Evolutionary conservation across 2,888 invertebrate genomes (phyloP), one percentile per base, ranked within the genome.

Genomic region (Eurytoma californica): DNA sequence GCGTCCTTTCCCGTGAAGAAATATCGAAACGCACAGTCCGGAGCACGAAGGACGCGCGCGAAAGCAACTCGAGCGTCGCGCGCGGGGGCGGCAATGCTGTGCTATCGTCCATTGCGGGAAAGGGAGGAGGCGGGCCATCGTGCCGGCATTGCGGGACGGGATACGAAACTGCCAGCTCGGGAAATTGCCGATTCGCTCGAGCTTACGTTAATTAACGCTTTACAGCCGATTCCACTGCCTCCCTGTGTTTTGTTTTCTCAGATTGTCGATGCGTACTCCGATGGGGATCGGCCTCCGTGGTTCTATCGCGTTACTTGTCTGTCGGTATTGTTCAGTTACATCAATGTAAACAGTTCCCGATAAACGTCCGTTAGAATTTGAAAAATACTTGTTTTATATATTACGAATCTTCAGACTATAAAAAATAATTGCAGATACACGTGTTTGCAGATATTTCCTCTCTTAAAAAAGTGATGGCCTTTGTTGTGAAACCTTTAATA

Each of bases 201-300:
- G 72, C 69, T 73, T 69, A 79, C 76, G 74, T 81, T 81, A 81
- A 81, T 81, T 81, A 81, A 79, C 79, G 75, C 68, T 74, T 72
- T 68, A 60, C 75, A 55, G 28, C 65, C 61, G 53, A 47, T 49
- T 39, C n/a, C 14, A 69, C 51, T 49, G 3, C n/a, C 20, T 58
- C 14, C 58, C 55, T 69, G 58, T 70, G 49, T 73, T 51, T 39
- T 70, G 39, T 63, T 18, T 60, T 63, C 63, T 75, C 60, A 53
- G 68, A 68, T 67, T 67, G 74, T 18, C 39, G 20, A 18, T 13
- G 0, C 12, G 7, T 20, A 16, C 20, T 18, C 30, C 24, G 24
- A 24, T 24, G 39, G 16, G 39, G 13, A 9, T 65, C 13, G n/a
- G 53, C 4, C 24, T 55, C 24, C n/a, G 18, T 57, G 39, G 18